Evolutionary conservation across 2,797 vertebrate species (phyloP).

Genomic region (Otus scops): DNA sequence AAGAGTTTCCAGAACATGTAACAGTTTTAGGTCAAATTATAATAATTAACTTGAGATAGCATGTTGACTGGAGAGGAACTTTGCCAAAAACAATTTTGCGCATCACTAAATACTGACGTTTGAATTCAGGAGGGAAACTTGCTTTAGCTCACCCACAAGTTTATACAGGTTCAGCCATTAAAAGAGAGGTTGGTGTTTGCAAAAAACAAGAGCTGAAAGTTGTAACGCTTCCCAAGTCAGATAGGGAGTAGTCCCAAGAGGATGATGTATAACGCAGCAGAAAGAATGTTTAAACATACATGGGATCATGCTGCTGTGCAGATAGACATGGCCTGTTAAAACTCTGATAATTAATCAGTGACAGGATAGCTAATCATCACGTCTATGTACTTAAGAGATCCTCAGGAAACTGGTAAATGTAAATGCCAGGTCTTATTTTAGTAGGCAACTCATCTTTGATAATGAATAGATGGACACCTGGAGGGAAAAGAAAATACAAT

Average conservation of each 20-base stretch:
- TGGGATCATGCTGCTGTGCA: neutral
- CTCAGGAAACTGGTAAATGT: neutral
- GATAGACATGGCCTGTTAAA: neutral
- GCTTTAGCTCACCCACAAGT: conserved; percentile 48
- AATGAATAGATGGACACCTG: neutral
- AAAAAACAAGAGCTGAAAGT: conserved; percentile 10
- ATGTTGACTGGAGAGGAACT: conserved; percentile 20
- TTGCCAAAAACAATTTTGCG: conserved; percentile 50
- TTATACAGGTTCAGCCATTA: conserved; percentile 36
- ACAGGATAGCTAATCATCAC: neutral
- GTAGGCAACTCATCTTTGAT: neutral
- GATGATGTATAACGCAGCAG: neutral
- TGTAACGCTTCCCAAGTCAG: neutral
- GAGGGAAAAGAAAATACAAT: neutral
- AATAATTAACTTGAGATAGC: conserved; percentile 55
- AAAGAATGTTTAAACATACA: conserved; percentile 19
- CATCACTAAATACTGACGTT: conserved; percentile 24
- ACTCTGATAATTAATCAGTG: neutral
- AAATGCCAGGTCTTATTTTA: neutral
- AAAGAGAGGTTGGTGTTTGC: neutral
- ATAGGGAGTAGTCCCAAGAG: neutral
- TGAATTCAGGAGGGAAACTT: conserved; percentile 35
- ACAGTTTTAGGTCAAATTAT: conserved; percentile 54
- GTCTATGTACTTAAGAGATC: neutral
- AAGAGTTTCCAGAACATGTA: conserved; percentile 38